Percentiles rank a stretch among this genome's conserved stretches.
Evolutionary conservation across 2,888 invertebrate genomes (phyloP).

Genomic region (Sinodicranocentrus sp.): DNA sequence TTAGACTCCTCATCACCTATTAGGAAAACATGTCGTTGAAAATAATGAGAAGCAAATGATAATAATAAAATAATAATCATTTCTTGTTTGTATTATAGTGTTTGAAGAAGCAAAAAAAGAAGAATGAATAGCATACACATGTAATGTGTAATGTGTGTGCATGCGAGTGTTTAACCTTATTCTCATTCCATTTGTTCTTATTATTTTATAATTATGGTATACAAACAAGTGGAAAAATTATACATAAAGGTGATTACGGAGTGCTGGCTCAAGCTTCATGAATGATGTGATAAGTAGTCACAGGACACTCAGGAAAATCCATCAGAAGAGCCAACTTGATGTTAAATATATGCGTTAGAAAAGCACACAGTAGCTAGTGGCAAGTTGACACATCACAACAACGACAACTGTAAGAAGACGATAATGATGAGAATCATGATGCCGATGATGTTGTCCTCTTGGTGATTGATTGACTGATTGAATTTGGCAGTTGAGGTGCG

Average conservation of each 20-base stretch:
- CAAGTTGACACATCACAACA: constrained; percentile 36
- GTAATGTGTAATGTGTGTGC: constrained; percentile 17
- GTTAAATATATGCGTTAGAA: neutral
- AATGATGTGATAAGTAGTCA: too few relatives aligned
- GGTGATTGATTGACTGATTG: constrained; percentile 71
- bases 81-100: constrained; percentile 22
- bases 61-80: constrained; percentile 52
- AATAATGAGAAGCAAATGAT: constrained; percentile 65
- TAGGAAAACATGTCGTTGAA: constrained; percentile 59
- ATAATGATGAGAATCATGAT: constrained; percentile 56
- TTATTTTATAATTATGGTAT: neutral
- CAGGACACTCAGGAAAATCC: too few relatives aligned
- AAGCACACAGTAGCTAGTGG: constrained; percentile 13
- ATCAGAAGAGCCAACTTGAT: too few relatives aligned
- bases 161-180: constrained; percentile 22
- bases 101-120: constrained; percentile 15
- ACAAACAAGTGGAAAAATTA: neutral
- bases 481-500: constrained; percentile 68
- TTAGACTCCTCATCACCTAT: constrained; percentile 30
- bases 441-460: constrained; percentile 64
- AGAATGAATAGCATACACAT: constrained; percentile 12
- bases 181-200: neutral
- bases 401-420: constrained; percentile 19
- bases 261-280: too few relatives aligned
- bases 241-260: too few relatives aligned